Conservation (phyloP, 2,888 invertebrate genomes). For the Leuctra nigra region DNA sequence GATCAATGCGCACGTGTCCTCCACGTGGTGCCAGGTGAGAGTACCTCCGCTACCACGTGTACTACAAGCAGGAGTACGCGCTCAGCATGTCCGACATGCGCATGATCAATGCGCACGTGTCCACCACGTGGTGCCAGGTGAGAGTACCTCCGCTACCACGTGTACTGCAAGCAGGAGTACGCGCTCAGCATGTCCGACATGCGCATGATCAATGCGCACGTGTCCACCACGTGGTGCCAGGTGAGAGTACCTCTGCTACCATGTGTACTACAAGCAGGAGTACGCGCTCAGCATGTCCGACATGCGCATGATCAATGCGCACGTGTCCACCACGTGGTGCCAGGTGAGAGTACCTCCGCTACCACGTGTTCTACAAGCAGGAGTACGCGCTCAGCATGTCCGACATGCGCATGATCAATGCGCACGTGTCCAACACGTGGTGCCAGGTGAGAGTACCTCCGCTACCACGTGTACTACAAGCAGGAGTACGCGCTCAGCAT, state of each 20-base stretch:
- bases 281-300: conserved; percentile 57
- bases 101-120: conserved; percentile 63
- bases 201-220: conserved; percentile 62
- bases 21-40: conserved; percentile 66
- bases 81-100: conserved; percentile 73
- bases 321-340: conserved; percentile 72
- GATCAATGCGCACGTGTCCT: conserved; percentile 65
- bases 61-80: conserved; percentile 62
- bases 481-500: conserved; percentile 65
- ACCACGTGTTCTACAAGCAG: conserved; percentile 62
- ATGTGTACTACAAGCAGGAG: background rate
- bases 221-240: conserved; percentile 77
- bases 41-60: conserved; percentile 63
- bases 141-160: conserved; percentile 61
- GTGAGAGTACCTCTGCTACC: conserved; percentile 38
- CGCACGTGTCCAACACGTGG: conserved; percentile 61
- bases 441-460: conserved; percentile 69
- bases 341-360: conserved; percentile 65
- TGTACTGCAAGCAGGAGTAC: conserved; percentile 63
- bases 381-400: conserved; percentile 67
- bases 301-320: conserved; percentile 65
- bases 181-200: conserved; percentile 73
- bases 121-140: conserved; percentile 79
- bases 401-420: conserved; percentile 59
- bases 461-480: conserved; percentile 61